A percentile compares a stretch with the other conserved stretches of the same genome.
Conservation (phyloP, 2,113 vertebrate genomes). For the Sterrhoptilus dennistouni region DNA sequence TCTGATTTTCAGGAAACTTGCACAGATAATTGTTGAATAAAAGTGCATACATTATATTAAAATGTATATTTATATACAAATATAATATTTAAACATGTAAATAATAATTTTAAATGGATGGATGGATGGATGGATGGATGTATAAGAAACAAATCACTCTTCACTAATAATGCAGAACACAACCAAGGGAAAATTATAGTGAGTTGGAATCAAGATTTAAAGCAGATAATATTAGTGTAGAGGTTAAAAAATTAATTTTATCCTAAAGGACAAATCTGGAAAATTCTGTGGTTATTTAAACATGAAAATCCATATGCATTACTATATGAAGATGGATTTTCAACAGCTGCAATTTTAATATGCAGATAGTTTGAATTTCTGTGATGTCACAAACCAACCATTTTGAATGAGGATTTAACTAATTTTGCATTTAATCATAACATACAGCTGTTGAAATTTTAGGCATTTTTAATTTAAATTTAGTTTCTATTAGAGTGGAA, state of each 20-base stretch:
- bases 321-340: neutral
- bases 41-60: rapidly evolving
- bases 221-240: neutral
- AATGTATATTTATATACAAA: neutral
- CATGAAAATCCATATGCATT: neutral
- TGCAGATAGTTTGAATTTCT: neutral
- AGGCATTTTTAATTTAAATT: neutral
- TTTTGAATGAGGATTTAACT: neutral
- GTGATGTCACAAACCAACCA: neutral
- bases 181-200: neutral
- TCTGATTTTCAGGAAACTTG: neutral
- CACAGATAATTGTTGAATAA: neutral
- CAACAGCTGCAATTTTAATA: neutral
- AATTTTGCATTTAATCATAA: neutral
- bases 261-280: neutral
- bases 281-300: neutral
- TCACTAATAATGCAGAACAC: neutral
- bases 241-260: neutral
- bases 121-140: too few relatives aligned
- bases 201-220: neutral
- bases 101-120: neutral
- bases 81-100: neutral
- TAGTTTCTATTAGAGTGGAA: neutral
- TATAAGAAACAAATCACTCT: neutral
- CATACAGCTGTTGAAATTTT: neutral